Percentiles rank a stretch among this genome's conserved stretches.
phyloP scores from a whole-genome alignment of 2,888 invertebrate species.

The Pristionchus mayeri region DNA sequence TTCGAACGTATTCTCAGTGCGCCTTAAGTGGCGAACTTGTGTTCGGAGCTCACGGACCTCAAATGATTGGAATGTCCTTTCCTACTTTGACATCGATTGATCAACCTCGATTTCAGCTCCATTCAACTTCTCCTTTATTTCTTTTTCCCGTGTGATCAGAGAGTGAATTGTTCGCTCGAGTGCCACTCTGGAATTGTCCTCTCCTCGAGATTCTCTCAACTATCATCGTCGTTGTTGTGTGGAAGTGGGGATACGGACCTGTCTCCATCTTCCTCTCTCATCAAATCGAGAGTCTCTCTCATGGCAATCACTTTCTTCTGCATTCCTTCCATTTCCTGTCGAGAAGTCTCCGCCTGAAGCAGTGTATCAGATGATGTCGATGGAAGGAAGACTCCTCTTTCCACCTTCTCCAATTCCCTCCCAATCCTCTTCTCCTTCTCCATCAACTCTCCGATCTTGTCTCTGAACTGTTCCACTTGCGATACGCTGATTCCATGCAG shows the following conservation, averaged over 20 bases:
- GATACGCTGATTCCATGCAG: conserved; percentile 46
- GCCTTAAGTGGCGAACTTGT: neutral
- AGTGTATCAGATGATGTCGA: neutral
- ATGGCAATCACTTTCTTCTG: neutral
- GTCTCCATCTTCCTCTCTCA: conserved; percentile 19
- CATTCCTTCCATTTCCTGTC: neutral
- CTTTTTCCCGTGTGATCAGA: conserved; percentile 15
- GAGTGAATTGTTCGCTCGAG: conserved; percentile 37
- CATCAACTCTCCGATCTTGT: conserved; percentile 44
- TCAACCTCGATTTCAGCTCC: neutral
- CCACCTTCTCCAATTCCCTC: neutral
- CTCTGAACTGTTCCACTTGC: conserved; percentile 47
- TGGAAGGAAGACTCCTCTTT: neutral
- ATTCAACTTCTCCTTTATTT: conserved; percentile 3
- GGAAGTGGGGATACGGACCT: no score
- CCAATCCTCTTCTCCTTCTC: conserved; percentile 21
- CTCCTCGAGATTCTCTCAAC: no score
- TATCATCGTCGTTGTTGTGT: no score
- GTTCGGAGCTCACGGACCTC: neutral
- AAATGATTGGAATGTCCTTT: neutral
- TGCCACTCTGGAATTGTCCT: neutral
- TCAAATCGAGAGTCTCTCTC: conserved; percentile 28
- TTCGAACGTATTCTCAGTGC: conserved; percentile 27
- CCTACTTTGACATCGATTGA: no score
- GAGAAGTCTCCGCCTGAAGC: conserved; percentile 27